phyloP scores from a whole-genome alignment of 2,113 vertebrate species.

The Brevimyrus niger region DNA sequence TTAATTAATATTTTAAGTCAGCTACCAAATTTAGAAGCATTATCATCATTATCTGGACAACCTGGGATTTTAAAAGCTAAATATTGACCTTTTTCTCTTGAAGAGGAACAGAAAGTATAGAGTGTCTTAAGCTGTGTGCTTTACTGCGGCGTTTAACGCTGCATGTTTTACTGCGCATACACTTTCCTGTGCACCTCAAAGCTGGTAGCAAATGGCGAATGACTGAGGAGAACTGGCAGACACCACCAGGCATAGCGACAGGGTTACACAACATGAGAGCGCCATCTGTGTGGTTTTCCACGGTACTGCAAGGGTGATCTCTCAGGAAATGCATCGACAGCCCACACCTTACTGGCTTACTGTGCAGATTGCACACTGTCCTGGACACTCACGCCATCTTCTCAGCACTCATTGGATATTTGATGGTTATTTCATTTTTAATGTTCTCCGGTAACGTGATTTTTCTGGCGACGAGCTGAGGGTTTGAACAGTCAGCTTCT shows the following conservation, averaged over 20 bases:
- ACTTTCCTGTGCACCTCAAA: neutral
- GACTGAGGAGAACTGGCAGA: neutral
- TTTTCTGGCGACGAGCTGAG: neutral
- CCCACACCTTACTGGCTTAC: neutral
- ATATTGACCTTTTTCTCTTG: neutral
- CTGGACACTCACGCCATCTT: neutral
- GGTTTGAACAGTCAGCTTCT: neutral
- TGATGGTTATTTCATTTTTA: neutral
- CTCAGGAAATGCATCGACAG: neutral
- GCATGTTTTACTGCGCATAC: neutral
- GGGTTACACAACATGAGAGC: conserved; percentile 60
- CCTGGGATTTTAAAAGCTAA: neutral
- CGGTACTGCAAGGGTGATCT: conserved; percentile 59
- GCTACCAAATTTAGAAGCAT: neutral
- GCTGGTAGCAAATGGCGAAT: neutral
- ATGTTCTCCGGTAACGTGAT: neutral
- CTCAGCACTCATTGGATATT: neutral
- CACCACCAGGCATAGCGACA: conserved; percentile 42
- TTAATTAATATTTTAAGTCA: neutral
- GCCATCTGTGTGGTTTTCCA: conserved; percentile 65
- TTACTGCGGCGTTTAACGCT: neutral
- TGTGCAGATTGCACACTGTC: neutral
- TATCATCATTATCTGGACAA: neutral
- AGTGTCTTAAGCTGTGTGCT: neutral
- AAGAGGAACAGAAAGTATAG: neutral